These are phyloP conservation scores for Chouioia cunea DNA, from an alignment of 2,888 invertebrate species.

Conservation along the genomic window DNA sequence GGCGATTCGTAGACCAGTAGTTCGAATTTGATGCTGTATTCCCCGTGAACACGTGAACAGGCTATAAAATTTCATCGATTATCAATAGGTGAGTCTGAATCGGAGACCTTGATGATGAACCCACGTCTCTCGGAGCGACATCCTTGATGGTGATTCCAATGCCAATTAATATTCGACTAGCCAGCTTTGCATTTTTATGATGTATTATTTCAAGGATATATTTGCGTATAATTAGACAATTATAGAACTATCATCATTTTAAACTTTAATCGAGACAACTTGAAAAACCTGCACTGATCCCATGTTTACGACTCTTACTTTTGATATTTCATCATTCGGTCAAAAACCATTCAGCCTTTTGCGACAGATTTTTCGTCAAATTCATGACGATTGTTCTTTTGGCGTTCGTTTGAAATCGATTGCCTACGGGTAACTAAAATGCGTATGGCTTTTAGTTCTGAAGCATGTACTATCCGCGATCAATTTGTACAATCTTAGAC, in stretches of 20 bases:
- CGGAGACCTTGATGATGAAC: neutral
- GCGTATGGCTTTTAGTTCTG: too few species aligned
- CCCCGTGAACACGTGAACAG: slow-evolving; percentile 4
- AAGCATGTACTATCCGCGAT: too few species aligned
- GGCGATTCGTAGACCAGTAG: neutral
- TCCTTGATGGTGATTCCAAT: neutral
- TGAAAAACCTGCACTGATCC: neutral
- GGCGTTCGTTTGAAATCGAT: too few species aligned
- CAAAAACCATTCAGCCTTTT: neutral
- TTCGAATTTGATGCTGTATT: neutral
- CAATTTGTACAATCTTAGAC: too few species aligned
- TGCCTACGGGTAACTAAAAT: too few species aligned
- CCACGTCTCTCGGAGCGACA: neutral
- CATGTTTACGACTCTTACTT: neutral
- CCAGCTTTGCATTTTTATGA: neutral
- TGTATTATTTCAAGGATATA: neutral
- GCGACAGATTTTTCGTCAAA: too few species aligned
- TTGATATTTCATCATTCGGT: neutral
- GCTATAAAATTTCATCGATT: slow-evolving; percentile 1
- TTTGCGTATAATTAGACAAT: slow-evolving; percentile 5
- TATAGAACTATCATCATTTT: neutral
- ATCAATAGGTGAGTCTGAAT: neutral
- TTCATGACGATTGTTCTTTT: too few species aligned
- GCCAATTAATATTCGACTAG: neutral
- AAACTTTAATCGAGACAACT: neutral